Conservation (phyloP, 2,797 vertebrate species). For the Ctenosaura bakeri region DNA sequence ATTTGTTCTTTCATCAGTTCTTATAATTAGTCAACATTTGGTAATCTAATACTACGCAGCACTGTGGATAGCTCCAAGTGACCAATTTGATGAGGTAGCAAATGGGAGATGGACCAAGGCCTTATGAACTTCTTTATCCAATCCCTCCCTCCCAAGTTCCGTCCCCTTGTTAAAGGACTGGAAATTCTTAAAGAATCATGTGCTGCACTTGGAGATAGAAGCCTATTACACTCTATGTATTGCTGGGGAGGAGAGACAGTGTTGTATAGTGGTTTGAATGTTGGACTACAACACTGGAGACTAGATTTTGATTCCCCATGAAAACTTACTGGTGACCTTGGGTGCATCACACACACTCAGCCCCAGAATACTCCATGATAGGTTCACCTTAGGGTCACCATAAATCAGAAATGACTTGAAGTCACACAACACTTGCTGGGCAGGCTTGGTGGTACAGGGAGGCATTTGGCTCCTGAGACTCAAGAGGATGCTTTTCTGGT, state of each 20-base stretch:
- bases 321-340: too few relatives aligned
- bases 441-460: not conserved
- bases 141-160: not conserved
- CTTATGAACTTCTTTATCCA: not conserved
- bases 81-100: not conserved
- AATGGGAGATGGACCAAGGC: not conserved
- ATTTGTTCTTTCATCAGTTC: too few relatives aligned
- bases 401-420: too few relatives aligned
- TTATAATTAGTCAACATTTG: too few relatives aligned
- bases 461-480: too few relatives aligned
- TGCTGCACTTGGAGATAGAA: not conserved
- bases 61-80: constrained; percentile 14
- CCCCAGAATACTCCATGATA: too few relatives aligned
- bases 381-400: too few relatives aligned
- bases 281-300: too few relatives aligned
- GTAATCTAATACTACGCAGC: not conserved
- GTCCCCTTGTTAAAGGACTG: not conserved
- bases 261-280: too few relatives aligned
- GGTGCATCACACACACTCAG: too few relatives aligned
- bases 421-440: not conserved
- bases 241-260: not conserved
- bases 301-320: too few relatives aligned
- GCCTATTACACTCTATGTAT: too few relatives aligned
- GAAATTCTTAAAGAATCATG: not conserved
- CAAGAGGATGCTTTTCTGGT: not conserved